Evolutionary conservation across 2,888 invertebrate species (phyloP), one percentile per base, ranked within the genome.

Genomic region (Melangyna quadrimaculata): DNA sequence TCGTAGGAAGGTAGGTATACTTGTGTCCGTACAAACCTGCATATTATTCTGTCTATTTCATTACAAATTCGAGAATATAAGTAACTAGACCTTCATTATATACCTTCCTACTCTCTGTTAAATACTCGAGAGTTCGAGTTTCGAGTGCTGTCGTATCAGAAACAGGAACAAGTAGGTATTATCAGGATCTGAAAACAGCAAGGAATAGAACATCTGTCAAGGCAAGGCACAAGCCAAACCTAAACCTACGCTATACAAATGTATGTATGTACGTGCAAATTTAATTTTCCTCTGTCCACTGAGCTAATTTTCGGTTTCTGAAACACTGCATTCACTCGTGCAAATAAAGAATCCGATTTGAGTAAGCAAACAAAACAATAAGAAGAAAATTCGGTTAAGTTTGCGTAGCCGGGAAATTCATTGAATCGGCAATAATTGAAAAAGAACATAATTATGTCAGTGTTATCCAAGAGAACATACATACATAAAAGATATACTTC

Each of bases 251-350:
- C n/a, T n/a, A n/a, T n/a, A n/a, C n/a, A n/a, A n/a, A n/a, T n/a
- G n/a, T n/a, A n/a, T n/a, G n/a, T n/a, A n/a, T n/a, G n/a, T 79
- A 84, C 84, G 84, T 84, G 80, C 84, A 84, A 84, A 84, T 84
- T 84, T 84, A 84, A 84, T 84, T 84, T 84, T 80, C 75, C 72
- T 80, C 80, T 84, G 84, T 80, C 84, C 84, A 84, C 75, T 84
- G 84, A 84, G 75, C 75, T 84, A 84, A 84, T 84, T 84, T 75
- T 72, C 61, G 61, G 75, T 84, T 84, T 84, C 75, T 84, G 69
- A 75, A 75, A 77, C 80, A 84, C 69, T 80, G 75, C 67, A 75
- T 75, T 48, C 80, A 48, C 37, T 69, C 84, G 84, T 84, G 84
- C 80, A 84, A 84, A 84, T 67, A 77, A n/a, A 53, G 65, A 65